Percentiles rank a stretch among this genome's conserved stretches.
phyloP scores from a whole-genome alignment of 2,113 vertebrate genomes.

The Zootoca vivipara region DNA sequence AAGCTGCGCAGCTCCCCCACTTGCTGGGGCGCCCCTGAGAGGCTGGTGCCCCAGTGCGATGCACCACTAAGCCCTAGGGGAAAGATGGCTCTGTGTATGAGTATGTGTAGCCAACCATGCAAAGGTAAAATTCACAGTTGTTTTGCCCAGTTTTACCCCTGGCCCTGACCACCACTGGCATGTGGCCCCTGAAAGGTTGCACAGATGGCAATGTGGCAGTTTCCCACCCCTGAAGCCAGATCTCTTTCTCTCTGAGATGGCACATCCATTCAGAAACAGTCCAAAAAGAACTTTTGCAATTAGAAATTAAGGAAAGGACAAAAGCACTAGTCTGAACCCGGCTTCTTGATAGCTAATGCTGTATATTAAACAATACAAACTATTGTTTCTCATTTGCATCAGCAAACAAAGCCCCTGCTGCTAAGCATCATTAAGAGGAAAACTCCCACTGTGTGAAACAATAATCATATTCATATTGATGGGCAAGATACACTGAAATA shows the following conservation, averaged over 20 bases:
- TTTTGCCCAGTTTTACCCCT: too few species aligned
- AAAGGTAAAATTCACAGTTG: too few species aligned
- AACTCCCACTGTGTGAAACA: background rate
- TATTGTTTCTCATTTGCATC: slow-evolving; percentile 5
- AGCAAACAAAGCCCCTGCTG: background rate
- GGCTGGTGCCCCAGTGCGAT: too few species aligned
- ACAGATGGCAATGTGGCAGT: too few species aligned
- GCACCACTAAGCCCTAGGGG: too few species aligned
- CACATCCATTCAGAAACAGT: background rate
- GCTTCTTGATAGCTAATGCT: background rate
- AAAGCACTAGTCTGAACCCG: background rate
- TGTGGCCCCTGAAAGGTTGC: too few species aligned
- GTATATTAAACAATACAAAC: background rate
- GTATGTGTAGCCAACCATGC: too few species aligned
- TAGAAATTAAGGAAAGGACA: background rate
- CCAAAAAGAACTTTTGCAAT: background rate
- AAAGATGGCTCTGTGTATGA: too few species aligned
- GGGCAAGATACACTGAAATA: background rate
- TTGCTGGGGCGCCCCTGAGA: too few species aligned
- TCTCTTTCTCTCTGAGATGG: background rate
- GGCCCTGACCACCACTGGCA: too few species aligned
- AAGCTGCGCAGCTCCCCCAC: too few species aligned
- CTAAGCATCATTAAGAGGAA: background rate
- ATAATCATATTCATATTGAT: slow-evolving; percentile 12
- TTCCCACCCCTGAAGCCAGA: too few species aligned